Percentiles rank a stretch among this genome's conserved stretches.
Evolutionary conservation across 2,888 invertebrate species (phyloP).

Genomic region (Colletes collaris): DNA sequence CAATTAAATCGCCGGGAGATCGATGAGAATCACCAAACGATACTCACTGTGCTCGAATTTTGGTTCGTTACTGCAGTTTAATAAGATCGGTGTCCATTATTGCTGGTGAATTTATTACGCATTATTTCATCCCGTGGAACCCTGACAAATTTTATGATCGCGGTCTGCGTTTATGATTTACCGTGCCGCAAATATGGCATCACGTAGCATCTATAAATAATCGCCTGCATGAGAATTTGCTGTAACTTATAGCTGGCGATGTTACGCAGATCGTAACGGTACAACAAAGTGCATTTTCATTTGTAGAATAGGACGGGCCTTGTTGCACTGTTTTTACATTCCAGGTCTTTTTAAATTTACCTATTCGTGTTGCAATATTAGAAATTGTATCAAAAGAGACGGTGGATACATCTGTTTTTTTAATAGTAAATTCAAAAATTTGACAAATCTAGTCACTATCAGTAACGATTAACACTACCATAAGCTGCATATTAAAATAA

Average conservation of each 20-base stretch:
- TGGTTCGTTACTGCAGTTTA: conserved; percentile 40
- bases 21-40: background rate
- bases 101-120: conserved; percentile 39
- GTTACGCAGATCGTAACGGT: background rate
- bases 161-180: conserved; percentile 45
- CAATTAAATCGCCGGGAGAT: background rate
- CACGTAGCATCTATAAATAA: conserved; percentile 52
- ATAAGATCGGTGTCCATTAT: conserved; percentile 48
- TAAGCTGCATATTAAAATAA: too few species aligned
- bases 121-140: conserved; percentile 35
- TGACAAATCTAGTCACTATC: too few species aligned
- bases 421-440: too few species aligned
- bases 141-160: conserved; percentile 53
- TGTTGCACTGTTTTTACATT: too few species aligned
- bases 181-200: conserved; percentile 50
- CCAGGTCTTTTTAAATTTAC: too few species aligned
- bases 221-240: conserved; percentile 28
- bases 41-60: conserved; percentile 18
- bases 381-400: too few species aligned
- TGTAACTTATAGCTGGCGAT: conserved; percentile 13
- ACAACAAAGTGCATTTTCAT: background rate
- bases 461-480: too few species aligned
- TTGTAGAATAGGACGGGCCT: too few species aligned
- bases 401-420: too few species aligned
- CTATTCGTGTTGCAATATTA: too few species aligned